Evolutionary conservation across 2,797 vertebrate genomes (phyloP).

Genomic region (Petrocephalus sullivani): DNA sequence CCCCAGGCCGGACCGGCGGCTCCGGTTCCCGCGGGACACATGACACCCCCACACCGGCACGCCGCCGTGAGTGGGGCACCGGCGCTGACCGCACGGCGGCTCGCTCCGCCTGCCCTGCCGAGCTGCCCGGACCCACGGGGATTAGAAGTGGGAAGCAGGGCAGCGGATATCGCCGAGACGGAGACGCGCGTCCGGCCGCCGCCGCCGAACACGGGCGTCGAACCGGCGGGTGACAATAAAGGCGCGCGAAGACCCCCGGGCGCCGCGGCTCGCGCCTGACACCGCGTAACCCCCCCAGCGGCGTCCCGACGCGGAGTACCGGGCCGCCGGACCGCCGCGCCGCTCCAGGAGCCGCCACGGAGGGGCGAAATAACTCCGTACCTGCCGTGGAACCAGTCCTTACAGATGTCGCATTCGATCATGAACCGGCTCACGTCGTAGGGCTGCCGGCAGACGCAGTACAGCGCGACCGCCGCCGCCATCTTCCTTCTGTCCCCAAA

Average conservation of each 20-base stretch:
- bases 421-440: conserved; percentile 97
- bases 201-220: not conserved
- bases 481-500: conserved; percentile 75
- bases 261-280: conserved; percentile 34
- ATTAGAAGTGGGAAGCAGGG: not conserved
- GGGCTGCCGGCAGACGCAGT: conserved; percentile 95
- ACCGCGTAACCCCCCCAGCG: conserved; percentile 45
- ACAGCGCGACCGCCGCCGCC: conserved; percentile 82
- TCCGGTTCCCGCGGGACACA: not conserved
- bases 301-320: conserved; percentile 36
- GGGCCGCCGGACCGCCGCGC: not conserved
- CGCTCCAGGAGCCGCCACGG: not conserved
- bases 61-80: not conserved
- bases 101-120: not conserved
- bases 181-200: not conserved
- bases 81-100: not conserved
- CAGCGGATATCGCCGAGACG: not conserved
- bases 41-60: not conserved
- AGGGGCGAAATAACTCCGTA: conserved; percentile 47
- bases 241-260: conserved; percentile 3
- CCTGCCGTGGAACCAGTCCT: conserved; percentile 99
- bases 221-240: conserved; percentile 6
- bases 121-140: not conserved
- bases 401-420: conserved; percentile 97
- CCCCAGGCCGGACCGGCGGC: not conserved